These are phyloP conservation scores for Psococerastis gibbosa DNA, from an alignment of 2,888 invertebrate genomes.

Conservation along the genomic window DNA sequence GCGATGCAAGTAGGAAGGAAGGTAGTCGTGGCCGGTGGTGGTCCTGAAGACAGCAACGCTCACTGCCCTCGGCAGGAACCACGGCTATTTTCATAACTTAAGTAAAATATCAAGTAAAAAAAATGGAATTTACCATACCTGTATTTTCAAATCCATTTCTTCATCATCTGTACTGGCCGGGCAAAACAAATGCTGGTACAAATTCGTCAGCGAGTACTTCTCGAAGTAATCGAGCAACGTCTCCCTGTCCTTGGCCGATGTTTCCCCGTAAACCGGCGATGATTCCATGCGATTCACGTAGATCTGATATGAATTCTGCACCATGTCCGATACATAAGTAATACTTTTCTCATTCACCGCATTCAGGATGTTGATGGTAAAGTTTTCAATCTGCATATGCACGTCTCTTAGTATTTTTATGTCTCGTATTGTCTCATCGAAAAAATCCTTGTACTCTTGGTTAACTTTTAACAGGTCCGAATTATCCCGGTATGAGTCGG, in stretches of 20 bases:
- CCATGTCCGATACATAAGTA: constrained; percentile 74
- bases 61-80: no score
- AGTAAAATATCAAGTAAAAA: no score
- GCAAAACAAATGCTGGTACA: constrained; percentile 77
- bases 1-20: no score
- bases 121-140: no score
- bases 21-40: no score
- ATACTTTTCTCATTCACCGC: constrained; percentile 25
- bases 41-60: no score
- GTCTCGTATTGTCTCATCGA: constrained; percentile 14
- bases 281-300: constrained; percentile 55
- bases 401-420: not conserved
- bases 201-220: constrained; percentile 75
- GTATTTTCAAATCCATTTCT: constrained; percentile 78
- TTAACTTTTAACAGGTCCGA: constrained; percentile 32
- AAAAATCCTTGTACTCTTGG: constrained; percentile 24
- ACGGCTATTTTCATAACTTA: no score
- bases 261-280: constrained; percentile 33
- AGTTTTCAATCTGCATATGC: not conserved
- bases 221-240: constrained; percentile 82
- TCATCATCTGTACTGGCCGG: constrained; percentile 79
- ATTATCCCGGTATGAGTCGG: constrained; percentile 21
- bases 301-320: constrained; percentile 69
- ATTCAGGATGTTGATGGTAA: not conserved
- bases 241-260: constrained; percentile 49